A percentile compares a stretch with the other conserved stretches of the same genome.
phyloP scores from a whole-genome alignment of 2,888 invertebrate species.

The Allolobophora icterica region DNA sequence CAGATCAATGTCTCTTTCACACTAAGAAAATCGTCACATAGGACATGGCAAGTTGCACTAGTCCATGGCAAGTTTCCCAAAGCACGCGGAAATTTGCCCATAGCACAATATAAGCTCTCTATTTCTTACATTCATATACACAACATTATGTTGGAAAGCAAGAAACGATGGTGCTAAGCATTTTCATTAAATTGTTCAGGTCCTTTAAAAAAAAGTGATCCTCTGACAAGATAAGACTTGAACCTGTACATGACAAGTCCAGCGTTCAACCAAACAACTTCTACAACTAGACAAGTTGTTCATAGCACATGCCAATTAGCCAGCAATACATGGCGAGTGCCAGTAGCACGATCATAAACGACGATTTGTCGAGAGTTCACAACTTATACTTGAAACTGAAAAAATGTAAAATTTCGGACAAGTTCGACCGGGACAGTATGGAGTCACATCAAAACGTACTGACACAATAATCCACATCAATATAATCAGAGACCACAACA shows the following conservation, averaged over 20 bases:
- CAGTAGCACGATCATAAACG: not conserved
- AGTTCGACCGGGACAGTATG: not conserved
- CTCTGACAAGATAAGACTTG: too few relatives aligned
- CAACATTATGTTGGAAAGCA: not conserved
- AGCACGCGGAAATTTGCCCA: not conserved
- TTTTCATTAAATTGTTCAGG: not conserved
- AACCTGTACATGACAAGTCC: not conserved
- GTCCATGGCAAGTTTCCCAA: not conserved
- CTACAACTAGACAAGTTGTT: not conserved
- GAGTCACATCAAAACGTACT: not conserved
- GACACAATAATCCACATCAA: conserved; percentile 3
- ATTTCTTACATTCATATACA: not conserved
- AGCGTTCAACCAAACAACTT: too few relatives aligned
- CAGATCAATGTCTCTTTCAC: not conserved
- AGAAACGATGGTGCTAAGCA: not conserved
- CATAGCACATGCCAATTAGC: not conserved
- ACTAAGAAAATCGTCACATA: not conserved
- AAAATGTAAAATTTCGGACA: not conserved
- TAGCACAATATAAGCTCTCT: not conserved
- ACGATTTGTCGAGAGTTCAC: not conserved
- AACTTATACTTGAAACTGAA: not conserved
- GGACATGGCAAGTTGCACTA: too few relatives aligned
- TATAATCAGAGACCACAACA: not conserved
- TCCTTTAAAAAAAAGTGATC: not conserved
- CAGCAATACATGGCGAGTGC: not conserved